These are phyloP conservation scores for Bombus terrestris DNA, from an alignment of 1,140 invertebrate species.

Conservation along the genomic window DNA sequence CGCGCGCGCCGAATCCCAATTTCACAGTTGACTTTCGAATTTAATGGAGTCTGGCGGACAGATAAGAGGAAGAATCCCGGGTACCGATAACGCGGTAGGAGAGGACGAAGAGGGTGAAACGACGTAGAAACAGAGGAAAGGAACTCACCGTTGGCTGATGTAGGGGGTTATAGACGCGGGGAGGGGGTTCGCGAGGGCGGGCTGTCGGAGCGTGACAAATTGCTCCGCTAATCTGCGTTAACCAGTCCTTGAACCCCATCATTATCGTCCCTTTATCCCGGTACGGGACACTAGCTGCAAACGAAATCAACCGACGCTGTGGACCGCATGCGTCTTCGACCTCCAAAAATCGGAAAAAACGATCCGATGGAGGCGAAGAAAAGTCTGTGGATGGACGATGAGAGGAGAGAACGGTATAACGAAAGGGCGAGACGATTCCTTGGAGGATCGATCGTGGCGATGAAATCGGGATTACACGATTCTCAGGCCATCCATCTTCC, in stretches of 20 bases:
- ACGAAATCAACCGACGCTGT: constrained; percentile 52
- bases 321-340: not conserved
- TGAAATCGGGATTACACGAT: constrained; percentile 76
- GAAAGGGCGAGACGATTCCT: not conserved
- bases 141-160: not conserved
- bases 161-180: constrained; percentile 23
- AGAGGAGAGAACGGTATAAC: not conserved
- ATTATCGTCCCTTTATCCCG: constrained; percentile 74
- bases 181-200: constrained; percentile 57
- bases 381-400: too few relatives aligned
- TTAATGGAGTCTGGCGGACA: constrained; percentile 67
- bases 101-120: constrained; percentile 53
- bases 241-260: constrained; percentile 77
- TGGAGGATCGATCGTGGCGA: constrained; percentile 68
- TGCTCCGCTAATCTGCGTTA: constrained; percentile 80
- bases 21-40: constrained; percentile 71
- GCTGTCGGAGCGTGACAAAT: constrained; percentile 80
- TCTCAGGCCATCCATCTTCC: constrained; percentile 80
- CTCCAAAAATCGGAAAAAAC: not conserved
- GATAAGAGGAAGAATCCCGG: constrained; percentile 54
- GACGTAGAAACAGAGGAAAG: constrained; percentile 48
- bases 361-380: not conserved
- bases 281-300: constrained; percentile 67
- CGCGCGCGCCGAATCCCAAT: constrained; percentile 50
- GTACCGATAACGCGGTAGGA: constrained; percentile 48